Percentiles rank a stretch among this genome's conserved stretches.
These are phyloP conservation scores for Acipenser ruthenus DNA, from an alignment of 2,797 vertebrate genomes.

Conservation along the genomic window DNA sequence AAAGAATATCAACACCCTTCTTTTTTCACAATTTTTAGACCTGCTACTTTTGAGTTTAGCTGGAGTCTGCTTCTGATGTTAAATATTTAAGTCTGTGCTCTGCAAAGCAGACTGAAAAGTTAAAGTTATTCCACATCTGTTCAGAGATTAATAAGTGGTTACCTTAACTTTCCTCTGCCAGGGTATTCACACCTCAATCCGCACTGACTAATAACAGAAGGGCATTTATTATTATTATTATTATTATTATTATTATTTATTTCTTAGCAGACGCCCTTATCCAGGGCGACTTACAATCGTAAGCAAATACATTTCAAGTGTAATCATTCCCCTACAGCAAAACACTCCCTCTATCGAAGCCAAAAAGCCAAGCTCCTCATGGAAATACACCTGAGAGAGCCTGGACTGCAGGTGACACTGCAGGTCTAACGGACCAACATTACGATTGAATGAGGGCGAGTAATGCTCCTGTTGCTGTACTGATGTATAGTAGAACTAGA, in stretches of 20 bases:
- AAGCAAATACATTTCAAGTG: no score
- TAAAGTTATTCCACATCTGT: constrained; percentile 57
- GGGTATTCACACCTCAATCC: constrained; percentile 26
- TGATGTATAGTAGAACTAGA: no score
- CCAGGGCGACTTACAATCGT: no score
- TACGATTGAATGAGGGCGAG: constrained; percentile 42
- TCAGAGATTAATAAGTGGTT: constrained; percentile 49
- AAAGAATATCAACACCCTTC: no score
- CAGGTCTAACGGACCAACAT: constrained; percentile 50
- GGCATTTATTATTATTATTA: no score
- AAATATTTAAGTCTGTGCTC: no score
- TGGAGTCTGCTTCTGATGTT: no score
- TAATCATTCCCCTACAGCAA: constrained; percentile 29
- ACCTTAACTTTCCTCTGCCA: constrained; percentile 22
- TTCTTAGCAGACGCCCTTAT: no score
- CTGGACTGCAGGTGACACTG: constrained; percentile 12
- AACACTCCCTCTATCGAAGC: constrained; percentile 1
- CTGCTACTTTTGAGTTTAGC: no score
- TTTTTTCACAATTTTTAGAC: no score
- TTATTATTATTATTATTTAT: no score
- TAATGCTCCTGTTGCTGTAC: constrained; percentile 7
- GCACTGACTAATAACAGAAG: constrained; percentile 31
- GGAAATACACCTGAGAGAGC: neutral
- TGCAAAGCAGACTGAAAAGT: no score
- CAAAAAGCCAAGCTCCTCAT: neutral